Conservation (phyloP, 2,797 vertebrate species). For the Myiothlypis chrysogaster region DNA sequence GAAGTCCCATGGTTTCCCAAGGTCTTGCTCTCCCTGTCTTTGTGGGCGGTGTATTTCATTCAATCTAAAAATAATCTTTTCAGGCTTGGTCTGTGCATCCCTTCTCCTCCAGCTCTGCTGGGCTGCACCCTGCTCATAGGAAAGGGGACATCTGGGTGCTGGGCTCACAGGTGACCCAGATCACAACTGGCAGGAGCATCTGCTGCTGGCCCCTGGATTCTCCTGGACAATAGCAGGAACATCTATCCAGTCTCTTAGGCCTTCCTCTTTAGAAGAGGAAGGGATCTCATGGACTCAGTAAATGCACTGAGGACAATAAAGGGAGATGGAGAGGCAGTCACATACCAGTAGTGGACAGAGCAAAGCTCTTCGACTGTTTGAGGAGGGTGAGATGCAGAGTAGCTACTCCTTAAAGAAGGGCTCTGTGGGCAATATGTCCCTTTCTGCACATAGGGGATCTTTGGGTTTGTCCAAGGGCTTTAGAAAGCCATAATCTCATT, state of each 20-base stretch:
- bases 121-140: not conserved
- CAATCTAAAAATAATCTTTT: slow-evolving; percentile 26
- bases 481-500: slow-evolving; percentile 53
- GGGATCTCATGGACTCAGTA: not conserved
- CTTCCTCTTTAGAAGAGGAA: not conserved
- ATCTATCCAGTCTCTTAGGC: not conserved
- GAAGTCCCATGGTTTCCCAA: slow-evolving; percentile 15
- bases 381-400: not conserved
- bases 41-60: slow-evolving; percentile 13
- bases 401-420: not conserved
- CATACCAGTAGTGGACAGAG: not conserved
- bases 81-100: not conserved
- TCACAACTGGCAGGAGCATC: not conserved
- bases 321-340: not conserved
- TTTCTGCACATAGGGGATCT: not conserved
- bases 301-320: not conserved
- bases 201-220: slow-evolving; percentile 5
- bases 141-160: not conserved
- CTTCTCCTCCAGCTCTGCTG: not conserved
- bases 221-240: not conserved
- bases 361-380: not conserved
- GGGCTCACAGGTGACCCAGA: not conserved
- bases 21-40: slow-evolving; percentile 2
- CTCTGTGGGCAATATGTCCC: not conserved
- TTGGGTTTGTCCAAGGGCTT: not conserved